Evolutionary conservation across 1,140 invertebrate species (phyloP), one percentile per base, ranked within the genome.

Genomic region (Drosophila pseudoobscura): DNA sequence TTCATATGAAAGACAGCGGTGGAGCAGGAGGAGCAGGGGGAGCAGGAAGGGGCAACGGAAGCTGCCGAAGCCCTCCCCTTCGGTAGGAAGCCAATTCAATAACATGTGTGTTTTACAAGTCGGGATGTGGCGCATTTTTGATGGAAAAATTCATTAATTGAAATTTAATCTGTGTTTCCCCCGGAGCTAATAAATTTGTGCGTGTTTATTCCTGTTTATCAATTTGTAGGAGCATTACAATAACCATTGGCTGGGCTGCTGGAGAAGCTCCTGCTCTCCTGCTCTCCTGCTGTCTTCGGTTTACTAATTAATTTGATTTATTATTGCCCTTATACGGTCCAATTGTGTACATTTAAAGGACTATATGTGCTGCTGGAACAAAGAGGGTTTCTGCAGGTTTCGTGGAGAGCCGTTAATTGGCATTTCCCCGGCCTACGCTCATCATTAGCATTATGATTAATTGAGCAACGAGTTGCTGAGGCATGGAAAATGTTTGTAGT

Each of bases 281-380:
- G 7, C 0, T 44, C 31, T 65, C 60, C 43, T 69, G 49, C 50
- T 57, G 64, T 29, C 13, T 56, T 39, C 58, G 59, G n/a, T 52
- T 22, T 57, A 64, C 68, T 74, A 87, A 87, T 85, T 87, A 85
- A 75, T 66, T 78, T 85, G 82, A 85, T 85, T 85, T 85, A 85
- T 87, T 75, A 73, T 50, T 56, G 53, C 56, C 65, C 66, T 63
- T 35, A 69, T 52, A 35, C 45, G 49, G 51, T 51, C 20, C 24
- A 35, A 70, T 75, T 71, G 35, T 49, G 51, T 47, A 9, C 31
- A 11, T 71, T 39, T 13, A 13, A 39, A 4, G 3, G 35, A 39
- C 47, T 49, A 52, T 8, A 41, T 75, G 17, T 71, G 54, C 66
- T 54, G 57, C 11, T 35, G 49, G 65, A 46, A n/a, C 29, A 41